Evolutionary conservation across 2,888 invertebrate genomes (phyloP).

Genomic region (Drosophila neonasuta): DNA sequence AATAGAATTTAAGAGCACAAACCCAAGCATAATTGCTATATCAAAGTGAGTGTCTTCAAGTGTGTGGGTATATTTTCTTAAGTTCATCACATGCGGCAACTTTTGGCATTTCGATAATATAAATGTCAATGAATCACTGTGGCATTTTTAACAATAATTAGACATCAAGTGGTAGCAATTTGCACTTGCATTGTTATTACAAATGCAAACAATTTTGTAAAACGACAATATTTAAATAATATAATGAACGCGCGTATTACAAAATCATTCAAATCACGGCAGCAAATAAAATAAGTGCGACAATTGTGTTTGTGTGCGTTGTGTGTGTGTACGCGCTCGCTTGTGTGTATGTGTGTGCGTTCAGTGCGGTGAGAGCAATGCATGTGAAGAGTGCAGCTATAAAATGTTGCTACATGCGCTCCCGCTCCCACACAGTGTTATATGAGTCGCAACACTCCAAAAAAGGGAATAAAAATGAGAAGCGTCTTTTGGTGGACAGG

Average conservation of each 20-base stretch:
- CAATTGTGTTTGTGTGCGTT: constrained; percentile 56
- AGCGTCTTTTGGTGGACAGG: constrained; percentile 57
- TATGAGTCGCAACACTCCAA: constrained; percentile 82
- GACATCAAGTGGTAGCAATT: constrained; percentile 39
- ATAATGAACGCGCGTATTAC: constrained; percentile 74
- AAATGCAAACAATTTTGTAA: constrained; percentile 26
- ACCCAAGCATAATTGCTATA: constrained; percentile 39
- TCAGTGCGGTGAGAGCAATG: constrained; percentile 63
- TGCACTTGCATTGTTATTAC: constrained; percentile 20
- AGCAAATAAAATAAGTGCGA: constrained; percentile 76
- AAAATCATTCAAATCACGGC: constrained; percentile 76
- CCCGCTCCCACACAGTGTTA: constrained; percentile 76
- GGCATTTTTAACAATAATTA: constrained; percentile 28
- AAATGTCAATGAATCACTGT: constrained; percentile 52
- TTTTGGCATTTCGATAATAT: constrained; percentile 46
- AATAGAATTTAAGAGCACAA: constrained; percentile 35
- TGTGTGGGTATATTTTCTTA: constrained; percentile 41
- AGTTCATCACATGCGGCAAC: constrained; percentile 54
- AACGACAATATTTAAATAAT: constrained; percentile 35
- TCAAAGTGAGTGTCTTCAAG: constrained; percentile 50
- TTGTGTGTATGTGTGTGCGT: constrained; percentile 46
- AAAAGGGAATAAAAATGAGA: constrained; percentile 82
- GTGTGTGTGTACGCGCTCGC: constrained; percentile 22
- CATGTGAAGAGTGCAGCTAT: constrained; percentile 74
- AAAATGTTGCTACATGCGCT: constrained; percentile 61